These are phyloP conservation scores for Celastrina argiolus DNA, from an alignment of 2,888 invertebrate genomes.

Conservation along the genomic window DNA sequence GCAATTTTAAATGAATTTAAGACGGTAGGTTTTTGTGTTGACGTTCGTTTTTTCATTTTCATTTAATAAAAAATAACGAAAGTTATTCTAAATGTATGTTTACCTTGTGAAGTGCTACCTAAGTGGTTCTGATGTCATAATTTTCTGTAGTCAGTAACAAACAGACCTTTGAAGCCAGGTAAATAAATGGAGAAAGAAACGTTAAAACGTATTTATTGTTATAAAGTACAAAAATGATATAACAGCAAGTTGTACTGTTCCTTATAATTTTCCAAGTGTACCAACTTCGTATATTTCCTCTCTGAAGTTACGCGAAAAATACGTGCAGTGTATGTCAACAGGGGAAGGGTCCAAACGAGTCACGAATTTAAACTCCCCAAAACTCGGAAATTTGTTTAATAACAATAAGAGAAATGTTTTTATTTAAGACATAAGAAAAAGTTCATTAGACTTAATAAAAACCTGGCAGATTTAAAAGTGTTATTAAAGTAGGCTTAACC, in stretches of 20 bases:
- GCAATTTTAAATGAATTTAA: too few relatives aligned
- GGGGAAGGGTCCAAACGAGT: constrained; percentile 38
- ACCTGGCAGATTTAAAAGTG: neutral
- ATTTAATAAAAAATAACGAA: neutral
- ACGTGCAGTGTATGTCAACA: constrained; percentile 42
- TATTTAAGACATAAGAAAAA: neutral
- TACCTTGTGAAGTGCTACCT: neutral
- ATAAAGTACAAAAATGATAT: constrained; percentile 31
- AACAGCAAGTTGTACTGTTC: constrained; percentile 34
- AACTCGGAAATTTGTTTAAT: constrained; percentile 9
- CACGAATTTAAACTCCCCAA: constrained; percentile 33
- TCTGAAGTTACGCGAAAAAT: constrained; percentile 42
- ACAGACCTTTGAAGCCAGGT: neutral
- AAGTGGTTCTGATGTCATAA: neutral
- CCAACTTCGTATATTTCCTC: constrained; percentile 39
- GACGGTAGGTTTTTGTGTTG: too few relatives aligned
- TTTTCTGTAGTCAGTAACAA: neutral
- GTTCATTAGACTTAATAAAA: neutral
- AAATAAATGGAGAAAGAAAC: neutral
- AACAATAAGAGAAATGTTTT: neutral
- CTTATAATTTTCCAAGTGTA: constrained; percentile 38
- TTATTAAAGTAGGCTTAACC: neutral
- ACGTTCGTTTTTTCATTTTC: too few relatives aligned
- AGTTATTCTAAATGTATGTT: neutral
- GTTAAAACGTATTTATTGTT: neutral